Evolutionary conservation across 1,140 invertebrate genomes (phyloP), one percentile per base, ranked within the genome.

Genomic region (Drosophila takahashii): DNA sequence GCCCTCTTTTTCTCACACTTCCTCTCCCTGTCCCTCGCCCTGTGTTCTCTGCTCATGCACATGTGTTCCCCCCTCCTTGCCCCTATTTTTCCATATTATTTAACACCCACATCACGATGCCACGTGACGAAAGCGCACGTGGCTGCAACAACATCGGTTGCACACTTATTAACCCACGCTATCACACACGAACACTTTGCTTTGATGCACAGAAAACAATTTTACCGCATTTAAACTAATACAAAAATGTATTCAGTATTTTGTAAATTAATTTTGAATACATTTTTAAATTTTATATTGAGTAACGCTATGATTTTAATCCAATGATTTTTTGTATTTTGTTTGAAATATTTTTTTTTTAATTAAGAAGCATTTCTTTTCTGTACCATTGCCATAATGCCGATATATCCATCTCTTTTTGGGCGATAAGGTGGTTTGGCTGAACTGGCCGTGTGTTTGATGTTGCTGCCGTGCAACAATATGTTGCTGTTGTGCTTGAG

Each of bases 321-420:
- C 29, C 9, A 32, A 9, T 9, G 1, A 1, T 32, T 8, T 32
- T 32, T 32, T 32, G 27, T 1, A 8, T 32, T 32, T 8, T 32
- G 29, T 32, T 32, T 32, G 6, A 8, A 8, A 41, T 8, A 15
- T 29, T 9, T 29, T 29, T 8, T 1, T 9, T n/a, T n/a, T n/a
- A n/a, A n/a, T n/a, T n/a, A n/a, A n/a, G n/a, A n/a, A n/a, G n/a
- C n/a, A n/a, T n/a, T n/a, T n/a, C n/a, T n/a, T 9, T 2, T 15
- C 4, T 48, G 45, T 29, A 51, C 48, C 48, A 13, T 34, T 34
- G 16, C 27, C 29, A 34, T 51, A 44, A 57, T 41, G 36, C 9
- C 72, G 60, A 56, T 76, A 44, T 39, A 81, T 73, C 61, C 48
- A 73, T 51, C 77, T 72, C 51, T 66, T 83, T 62, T 81, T 61